Conservation (phyloP, 2,888 invertebrate genomes). For the Scaptomyza caliginosa region DNA sequence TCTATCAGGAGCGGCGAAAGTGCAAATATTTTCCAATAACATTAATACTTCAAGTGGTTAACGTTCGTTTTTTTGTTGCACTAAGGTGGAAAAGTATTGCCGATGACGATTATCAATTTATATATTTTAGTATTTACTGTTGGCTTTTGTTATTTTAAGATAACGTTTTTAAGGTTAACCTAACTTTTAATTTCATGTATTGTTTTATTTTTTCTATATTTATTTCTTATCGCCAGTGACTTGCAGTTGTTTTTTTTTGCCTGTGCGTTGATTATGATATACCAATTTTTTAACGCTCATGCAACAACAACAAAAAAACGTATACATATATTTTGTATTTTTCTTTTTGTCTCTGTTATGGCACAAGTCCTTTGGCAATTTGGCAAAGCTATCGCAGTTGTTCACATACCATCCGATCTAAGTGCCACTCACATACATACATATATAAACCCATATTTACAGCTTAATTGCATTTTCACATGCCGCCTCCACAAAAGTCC, state of each 20-base stretch:
- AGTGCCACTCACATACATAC: constrained; percentile 1
- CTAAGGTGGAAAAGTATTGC: neutral
- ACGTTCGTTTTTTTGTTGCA: neutral
- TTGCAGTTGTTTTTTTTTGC: constrained; percentile 68
- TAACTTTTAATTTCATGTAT: neutral
- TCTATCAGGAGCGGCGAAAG: constrained; percentile 15
- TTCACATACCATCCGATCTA: constrained; percentile 28
- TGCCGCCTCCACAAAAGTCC: constrained; percentile 43
- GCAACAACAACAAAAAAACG: constrained; percentile 15
- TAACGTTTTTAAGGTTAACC: too few relatives aligned
- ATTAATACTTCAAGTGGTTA: constrained; percentile 32
- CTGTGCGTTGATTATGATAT: constrained; percentile 55
- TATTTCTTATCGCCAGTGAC: constrained; percentile 42
- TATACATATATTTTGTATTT: neutral
- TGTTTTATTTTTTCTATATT: neutral
- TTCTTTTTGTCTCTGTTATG: neutral
- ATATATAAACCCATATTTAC: constrained; percentile 43
- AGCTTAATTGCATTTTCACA: constrained; percentile 78
- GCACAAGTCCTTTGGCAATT: constrained; percentile 16
- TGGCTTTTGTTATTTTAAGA: neutral
- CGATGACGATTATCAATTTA: neutral
- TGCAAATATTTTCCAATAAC: constrained; percentile 28
- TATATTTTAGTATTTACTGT: too few relatives aligned
- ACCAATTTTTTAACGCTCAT: constrained; percentile 30
- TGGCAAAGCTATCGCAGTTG: constrained; percentile 22